Base-by-base conservation (phyloP, 2,797 vertebrate genomes). In the Chromis chromis region DNA sequence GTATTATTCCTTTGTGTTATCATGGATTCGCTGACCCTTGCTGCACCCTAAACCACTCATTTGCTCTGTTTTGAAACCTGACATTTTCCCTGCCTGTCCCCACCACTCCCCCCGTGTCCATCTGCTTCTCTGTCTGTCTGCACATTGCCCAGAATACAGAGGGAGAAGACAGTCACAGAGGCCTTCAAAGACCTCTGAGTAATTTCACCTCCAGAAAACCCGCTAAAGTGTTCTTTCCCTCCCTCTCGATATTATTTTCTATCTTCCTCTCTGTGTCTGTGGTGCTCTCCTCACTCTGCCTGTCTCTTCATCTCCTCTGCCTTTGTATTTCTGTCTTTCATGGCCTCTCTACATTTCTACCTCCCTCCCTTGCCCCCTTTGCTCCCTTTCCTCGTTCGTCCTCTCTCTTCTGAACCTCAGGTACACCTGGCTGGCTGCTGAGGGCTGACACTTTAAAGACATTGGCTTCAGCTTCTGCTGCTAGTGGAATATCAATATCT, bases 401-500 rank as follows among this genome's bases (percentile, higher is more conserved):
- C 71, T 52, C 64, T 71, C 63, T 75, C 31, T 36, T 73, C 85
- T 84, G 57, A 78, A 79, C 77, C 84, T 78, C 68, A 59, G 76
- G 82, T 85, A 90, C 79, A 92, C 88, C 89, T 87, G 86, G 85
- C 85, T 89, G 84, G 81, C 82, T 87, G 85, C 83, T 89, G 78
- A 88, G 86, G 81, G 77, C 78, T 89, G 91, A 92, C 90, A 90
- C 88, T 90, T 90, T 85, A 91, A 92, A 93, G 83, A 90, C 84
- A 87, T 40, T 76, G 85, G 86, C 77, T 91, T 86, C 82, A 87
- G 89, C 82, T 78, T 79, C 72, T 70, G 81, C 86, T 85, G 90
- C 86, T 71, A n/a, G 68, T 66, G 64, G 92, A 92, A 94, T 92
- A 92, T 88, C 88, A 93, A 93, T 91, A 78, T 70, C 75, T 67